Evolutionary conservation across 1,140 invertebrate genomes (phyloP), one percentile per base, ranked within the genome.

Genomic region (Lucilia sericata): DNA sequence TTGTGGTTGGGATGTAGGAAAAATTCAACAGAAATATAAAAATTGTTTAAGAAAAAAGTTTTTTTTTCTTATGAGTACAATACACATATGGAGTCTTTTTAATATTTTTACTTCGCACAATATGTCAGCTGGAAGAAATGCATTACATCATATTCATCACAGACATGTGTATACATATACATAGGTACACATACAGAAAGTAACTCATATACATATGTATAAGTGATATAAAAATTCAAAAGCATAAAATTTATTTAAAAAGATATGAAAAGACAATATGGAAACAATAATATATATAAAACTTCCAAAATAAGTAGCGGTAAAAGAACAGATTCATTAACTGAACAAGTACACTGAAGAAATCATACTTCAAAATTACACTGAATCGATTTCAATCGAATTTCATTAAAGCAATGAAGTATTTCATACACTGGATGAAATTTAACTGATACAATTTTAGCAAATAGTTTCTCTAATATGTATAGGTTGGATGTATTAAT

Each of bases 91-190:
- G 10, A 8, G 5, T 55, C 17, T 55, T 55, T 13, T 55, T 55
- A 55, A 17, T 55, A 55, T 55, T 55, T 55, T 55, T 55, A n/a
- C 51, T 17, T 55, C 51, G 4, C 51, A 55, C 51, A 55, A 55
- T 70, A 21, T 21, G 65, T 70, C 65, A 70, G 65, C 21, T 70
- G 17, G 19, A 21, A 19, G 5, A 70, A 70, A 70, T 70, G 65
- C 65, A 70, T 70, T 70, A 70, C 65, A 70, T 70, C 65, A 70
- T 70, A 70, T 70, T 70, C 65, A 70, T 70, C 65, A 60, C 17
- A n/a, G 2, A 4, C 36, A 51, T 12, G 12, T 51, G 14, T 51
- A 51, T 2, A 12, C 12, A 51, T 10, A 70, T 70, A 21, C 51
- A 12, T 13, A 14, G 5, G 5, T 5, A 60, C 51, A 12, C 51